Conservation (phyloP, 92 coral and sea anemone species). For the Diadumene lineata region DNA sequence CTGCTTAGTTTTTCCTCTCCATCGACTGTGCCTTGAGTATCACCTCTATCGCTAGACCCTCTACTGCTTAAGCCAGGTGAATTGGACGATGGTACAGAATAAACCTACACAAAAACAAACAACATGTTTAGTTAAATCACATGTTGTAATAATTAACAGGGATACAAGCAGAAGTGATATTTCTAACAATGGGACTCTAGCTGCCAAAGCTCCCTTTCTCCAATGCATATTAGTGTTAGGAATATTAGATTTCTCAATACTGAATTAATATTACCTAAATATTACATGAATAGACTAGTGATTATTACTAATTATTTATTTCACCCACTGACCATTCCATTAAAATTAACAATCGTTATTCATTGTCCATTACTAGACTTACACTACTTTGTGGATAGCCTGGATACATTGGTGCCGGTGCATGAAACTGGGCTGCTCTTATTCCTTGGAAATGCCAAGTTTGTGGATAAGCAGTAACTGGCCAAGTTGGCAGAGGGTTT, state of each 20-base stretch:
- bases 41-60: constrained; percentile 61
- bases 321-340: too few species aligned
- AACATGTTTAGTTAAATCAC: background rate
- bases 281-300: too few species aligned
- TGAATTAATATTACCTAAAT: too few species aligned
- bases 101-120: constrained; percentile 41
- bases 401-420: constrained; percentile 69
- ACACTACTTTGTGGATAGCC: constrained; percentile 68
- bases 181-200: too few species aligned
- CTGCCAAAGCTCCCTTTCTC: too few species aligned
- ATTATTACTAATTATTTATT: too few species aligned
- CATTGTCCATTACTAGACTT: too few species aligned
- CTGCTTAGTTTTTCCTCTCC: constrained; percentile 95
- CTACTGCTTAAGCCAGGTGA: constrained; percentile 59
- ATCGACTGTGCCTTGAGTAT: constrained; percentile 42
- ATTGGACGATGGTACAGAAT: constrained; percentile 67
- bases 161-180: too few species aligned
- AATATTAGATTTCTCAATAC: too few species aligned
- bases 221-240: too few species aligned
- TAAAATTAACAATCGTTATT: too few species aligned
- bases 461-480: constrained; percentile 55
- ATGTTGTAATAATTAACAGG: too few species aligned
- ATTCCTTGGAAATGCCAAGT: constrained; percentile 76
- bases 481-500: constrained; percentile 75
- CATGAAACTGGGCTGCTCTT: constrained; percentile 72